Conservation (phyloP, 2,113 vertebrate species). For the Etheostoma cragini region DNA sequence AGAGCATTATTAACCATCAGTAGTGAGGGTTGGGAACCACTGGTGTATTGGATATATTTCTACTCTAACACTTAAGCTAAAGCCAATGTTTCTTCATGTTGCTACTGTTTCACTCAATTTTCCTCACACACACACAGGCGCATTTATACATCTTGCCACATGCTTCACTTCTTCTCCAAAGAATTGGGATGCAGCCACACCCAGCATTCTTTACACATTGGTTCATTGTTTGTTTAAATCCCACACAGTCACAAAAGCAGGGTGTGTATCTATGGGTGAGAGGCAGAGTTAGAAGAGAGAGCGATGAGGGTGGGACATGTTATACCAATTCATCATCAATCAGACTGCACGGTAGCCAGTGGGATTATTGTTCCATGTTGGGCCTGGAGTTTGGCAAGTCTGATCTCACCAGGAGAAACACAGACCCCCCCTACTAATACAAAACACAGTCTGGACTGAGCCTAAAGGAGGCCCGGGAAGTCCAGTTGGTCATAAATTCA, state of each 20-base stretch:
- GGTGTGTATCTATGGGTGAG: constrained; percentile 51
- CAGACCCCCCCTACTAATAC: constrained; percentile 14
- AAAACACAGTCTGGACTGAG: constrained; percentile 25
- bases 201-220: constrained; percentile 77
- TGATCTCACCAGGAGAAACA: constrained; percentile 52
- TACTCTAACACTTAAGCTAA: neutral
- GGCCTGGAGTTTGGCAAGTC: constrained; percentile 48
- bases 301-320: constrained; percentile 70
- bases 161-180: constrained; percentile 59
- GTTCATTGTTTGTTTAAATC: constrained; percentile 80
- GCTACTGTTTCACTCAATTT: neutral
- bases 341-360: constrained; percentile 68
- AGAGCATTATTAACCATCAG: neutral
- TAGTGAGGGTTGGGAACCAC: neutral
- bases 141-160: constrained; percentile 36
- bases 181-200: constrained; percentile 71
- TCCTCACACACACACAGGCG: constrained; percentile 3
- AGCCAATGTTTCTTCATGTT: constrained; percentile 9
- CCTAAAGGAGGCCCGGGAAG: neutral
- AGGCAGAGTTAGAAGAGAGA: constrained; percentile 35
- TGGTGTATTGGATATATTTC: constrained; percentile 4
- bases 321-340: constrained; percentile 71
- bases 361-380: constrained; percentile 68
- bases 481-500: neutral
- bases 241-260: constrained; percentile 68